Evolutionary conservation across 2,888 invertebrate genomes (phyloP).

Genomic region (Gymnoscelis rufifasciata): DNA sequence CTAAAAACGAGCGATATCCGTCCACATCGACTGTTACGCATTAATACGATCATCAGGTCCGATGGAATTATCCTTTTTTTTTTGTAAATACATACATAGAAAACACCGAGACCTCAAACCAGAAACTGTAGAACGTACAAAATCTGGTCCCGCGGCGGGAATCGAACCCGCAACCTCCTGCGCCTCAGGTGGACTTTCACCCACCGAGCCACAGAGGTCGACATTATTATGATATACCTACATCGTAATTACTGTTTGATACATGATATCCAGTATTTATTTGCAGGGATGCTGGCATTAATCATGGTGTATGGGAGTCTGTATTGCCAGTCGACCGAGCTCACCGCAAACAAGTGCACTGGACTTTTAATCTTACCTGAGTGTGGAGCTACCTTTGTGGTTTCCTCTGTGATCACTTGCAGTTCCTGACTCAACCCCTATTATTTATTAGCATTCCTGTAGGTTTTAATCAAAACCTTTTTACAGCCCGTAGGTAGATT

Average conservation of each 20-base stretch:
- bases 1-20: no score
- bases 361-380: conserved; percentile 71
- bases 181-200: no score
- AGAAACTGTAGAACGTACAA: no score
- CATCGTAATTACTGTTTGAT: conserved; percentile 56
- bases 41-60: no score
- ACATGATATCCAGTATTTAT: conserved; percentile 48
- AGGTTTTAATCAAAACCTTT: no score
- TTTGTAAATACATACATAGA: no score
- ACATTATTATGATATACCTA: background rate
- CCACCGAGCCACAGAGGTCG: background rate
- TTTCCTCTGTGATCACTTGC: conserved; percentile 41
- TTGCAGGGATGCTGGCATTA: conserved; percentile 58
- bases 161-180: no score
- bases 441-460: conserved; percentile 1
- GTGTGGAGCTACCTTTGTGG: conserved; percentile 44
- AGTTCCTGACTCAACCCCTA: conserved; percentile 25
- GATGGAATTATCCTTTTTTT: no score
- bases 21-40: no score
- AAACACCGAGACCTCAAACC: no score
- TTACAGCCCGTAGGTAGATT: no score
- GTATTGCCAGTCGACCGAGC: conserved; percentile 46
- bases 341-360: conserved; percentile 60
- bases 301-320: conserved; percentile 58
- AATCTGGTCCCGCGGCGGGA: no score